Percentiles rank a stretch among this genome's conserved stretches.
These are phyloP conservation scores for Epirrhoe tristata DNA, from an alignment of 2,888 invertebrate species.

Conservation along the genomic window DNA sequence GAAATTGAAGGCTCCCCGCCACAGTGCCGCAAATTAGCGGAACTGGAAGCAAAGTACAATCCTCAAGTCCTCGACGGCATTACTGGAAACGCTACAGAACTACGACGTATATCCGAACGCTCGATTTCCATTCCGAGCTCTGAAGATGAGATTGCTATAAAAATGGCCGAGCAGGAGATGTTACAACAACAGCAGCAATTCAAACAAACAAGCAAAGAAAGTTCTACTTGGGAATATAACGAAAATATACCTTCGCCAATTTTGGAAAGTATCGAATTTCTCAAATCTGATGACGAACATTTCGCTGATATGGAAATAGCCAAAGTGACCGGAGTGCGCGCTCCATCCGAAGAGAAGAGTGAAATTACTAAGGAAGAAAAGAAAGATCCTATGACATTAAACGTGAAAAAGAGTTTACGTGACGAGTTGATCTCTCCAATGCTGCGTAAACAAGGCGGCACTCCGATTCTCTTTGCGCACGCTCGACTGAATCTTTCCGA, in stretches of 20 bases:
- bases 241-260: conserved; percentile 88
- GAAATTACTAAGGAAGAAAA: conserved; percentile 61
- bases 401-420: conserved; percentile 84
- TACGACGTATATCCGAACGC: conserved; percentile 89
- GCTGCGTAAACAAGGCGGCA: conserved; percentile 89
- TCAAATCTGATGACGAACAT: conserved; percentile 86
- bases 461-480: conserved; percentile 92
- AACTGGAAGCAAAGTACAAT: conserved; percentile 88
- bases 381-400: conserved; percentile 63
- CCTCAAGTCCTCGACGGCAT: conserved; percentile 87
- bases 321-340: conserved; percentile 79
- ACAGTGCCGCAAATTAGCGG: conserved; percentile 88
- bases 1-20: conserved; percentile 92
- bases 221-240: conserved; percentile 86
- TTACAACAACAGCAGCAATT: conserved; percentile 49
- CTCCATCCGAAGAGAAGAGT: conserved; percentile 67
- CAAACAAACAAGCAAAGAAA: conserved; percentile 80
- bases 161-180: conserved; percentile 72
- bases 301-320: conserved; percentile 83
- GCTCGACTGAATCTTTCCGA: conserved; percentile 93
- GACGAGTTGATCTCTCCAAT: conserved; percentile 90
- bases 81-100: conserved; percentile 87
- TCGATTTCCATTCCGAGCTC: conserved; percentile 91
- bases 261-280: conserved; percentile 86
- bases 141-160: conserved; percentile 89